Conservation (phyloP, 2,888 invertebrate species). For the Isoperla grammatica region DNA sequence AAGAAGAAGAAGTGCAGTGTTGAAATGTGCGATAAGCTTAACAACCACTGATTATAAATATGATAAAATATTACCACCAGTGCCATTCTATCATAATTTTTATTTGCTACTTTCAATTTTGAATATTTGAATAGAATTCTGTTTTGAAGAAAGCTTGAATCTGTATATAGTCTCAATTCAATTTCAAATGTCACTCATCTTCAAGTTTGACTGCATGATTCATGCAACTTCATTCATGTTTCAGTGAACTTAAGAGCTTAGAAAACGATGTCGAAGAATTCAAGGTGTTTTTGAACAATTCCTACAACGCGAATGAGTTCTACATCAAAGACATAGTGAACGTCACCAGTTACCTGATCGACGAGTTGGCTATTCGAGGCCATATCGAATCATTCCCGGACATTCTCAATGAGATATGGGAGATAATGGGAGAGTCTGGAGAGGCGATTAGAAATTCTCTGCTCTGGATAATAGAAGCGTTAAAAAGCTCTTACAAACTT, state of each 20-base stretch:
- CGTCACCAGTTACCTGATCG: constrained; percentile 62
- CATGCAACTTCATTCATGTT: too few relatives aligned
- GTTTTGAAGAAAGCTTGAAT: too few relatives aligned
- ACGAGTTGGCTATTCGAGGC: constrained; percentile 65
- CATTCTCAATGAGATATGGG: constrained; percentile 76
- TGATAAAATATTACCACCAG: too few relatives aligned
- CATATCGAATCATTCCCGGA: constrained; percentile 74
- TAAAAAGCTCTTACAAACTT: constrained; percentile 65
- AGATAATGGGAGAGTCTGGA: constrained; percentile 79
- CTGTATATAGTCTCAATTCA: too few relatives aligned
- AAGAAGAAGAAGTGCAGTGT: too few relatives aligned
- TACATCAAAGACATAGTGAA: constrained; percentile 73
- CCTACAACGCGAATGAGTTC: constrained; percentile 76
- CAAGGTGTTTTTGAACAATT: constrained; percentile 64
- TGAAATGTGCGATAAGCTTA: too few relatives aligned
- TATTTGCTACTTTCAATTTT: too few relatives aligned
- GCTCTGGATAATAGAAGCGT: constrained; percentile 64
- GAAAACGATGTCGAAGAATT: constrained; percentile 68
- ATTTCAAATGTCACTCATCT: too few relatives aligned
- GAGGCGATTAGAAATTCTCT: constrained; percentile 70
- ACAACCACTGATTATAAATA: too few relatives aligned
- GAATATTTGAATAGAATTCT: too few relatives aligned
- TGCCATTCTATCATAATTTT: too few relatives aligned
- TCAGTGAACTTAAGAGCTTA: constrained; percentile 48
- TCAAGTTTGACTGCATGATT: too few relatives aligned